Evolutionary conservation across 2,888 invertebrate species (phyloP).

Genomic region (Drosophila putrida): DNA sequence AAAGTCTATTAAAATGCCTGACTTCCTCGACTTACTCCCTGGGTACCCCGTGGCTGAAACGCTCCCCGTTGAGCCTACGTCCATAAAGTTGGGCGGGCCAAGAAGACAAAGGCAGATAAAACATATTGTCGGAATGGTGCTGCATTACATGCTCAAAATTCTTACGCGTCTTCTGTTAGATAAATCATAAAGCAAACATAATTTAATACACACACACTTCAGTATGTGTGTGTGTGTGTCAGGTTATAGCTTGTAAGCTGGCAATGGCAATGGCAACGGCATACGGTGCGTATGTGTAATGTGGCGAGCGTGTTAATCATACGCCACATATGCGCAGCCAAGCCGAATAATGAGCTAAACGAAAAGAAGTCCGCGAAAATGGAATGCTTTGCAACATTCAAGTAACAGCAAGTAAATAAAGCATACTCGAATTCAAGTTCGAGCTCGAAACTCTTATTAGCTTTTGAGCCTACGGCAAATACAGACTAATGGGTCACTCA

Average conservation of each 20-base stretch:
- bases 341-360: slow-evolving; percentile 52
- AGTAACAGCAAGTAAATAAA: not conserved
- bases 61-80: slow-evolving; percentile 33
- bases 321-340: slow-evolving; percentile 48
- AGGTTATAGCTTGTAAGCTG: slow-evolving; percentile 23
- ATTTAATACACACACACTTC: slow-evolving; percentile 59
- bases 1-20: slow-evolving; percentile 58
- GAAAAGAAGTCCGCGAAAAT: slow-evolving; percentile 6
- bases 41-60: slow-evolving; percentile 42
- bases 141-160: slow-evolving; percentile 25
- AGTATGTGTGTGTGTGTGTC: slow-evolving; percentile 6
- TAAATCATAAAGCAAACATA: slow-evolving; percentile 73
- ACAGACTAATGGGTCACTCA: slow-evolving; percentile 44
- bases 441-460: not conserved
- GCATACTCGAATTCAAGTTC: not conserved
- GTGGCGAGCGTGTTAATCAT: slow-evolving; percentile 68
- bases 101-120: slow-evolving; percentile 58
- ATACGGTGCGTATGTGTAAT: slow-evolving; percentile 56
- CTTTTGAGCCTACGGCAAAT: not conserved
- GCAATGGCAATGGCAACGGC: slow-evolving; percentile 9
- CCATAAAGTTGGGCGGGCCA: slow-evolving; percentile 2
- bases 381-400: not conserved
- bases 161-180: slow-evolving; percentile 47
- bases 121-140: slow-evolving; percentile 53
- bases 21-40: slow-evolving; percentile 14